Conservation (phyloP, 2,888 invertebrate genomes). For the Acleris emargana region DNA sequence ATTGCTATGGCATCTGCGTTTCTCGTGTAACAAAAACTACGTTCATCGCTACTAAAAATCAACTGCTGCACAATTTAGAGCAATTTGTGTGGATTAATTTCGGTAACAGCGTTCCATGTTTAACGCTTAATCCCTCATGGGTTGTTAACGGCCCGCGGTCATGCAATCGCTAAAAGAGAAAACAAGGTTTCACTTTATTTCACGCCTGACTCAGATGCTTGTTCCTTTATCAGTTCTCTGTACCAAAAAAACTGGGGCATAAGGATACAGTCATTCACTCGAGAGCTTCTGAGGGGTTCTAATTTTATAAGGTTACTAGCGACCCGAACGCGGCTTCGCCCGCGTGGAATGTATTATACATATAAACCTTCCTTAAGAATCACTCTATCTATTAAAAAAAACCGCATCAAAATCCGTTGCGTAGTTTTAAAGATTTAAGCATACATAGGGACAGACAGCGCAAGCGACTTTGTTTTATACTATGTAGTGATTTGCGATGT, state of each 20-base stretch:
- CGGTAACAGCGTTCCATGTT: slow-evolving; percentile 48
- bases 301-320: neutral
- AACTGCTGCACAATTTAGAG: slow-evolving; percentile 29
- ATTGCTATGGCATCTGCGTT: too few species aligned
- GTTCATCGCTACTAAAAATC: neutral
- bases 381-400: too few species aligned
- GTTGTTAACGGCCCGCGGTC: slow-evolving; percentile 60
- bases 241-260: neutral
- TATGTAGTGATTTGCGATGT: too few species aligned
- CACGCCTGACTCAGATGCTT: slow-evolving; percentile 23
- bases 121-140: slow-evolving; percentile 58
- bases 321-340: too few species aligned
- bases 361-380: too few species aligned
- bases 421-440: too few species aligned
- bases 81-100: slow-evolving; percentile 45
- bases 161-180: slow-evolving; percentile 77
- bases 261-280: neutral
- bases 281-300: neutral
- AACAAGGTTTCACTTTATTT: slow-evolving; percentile 64
- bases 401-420: too few species aligned
- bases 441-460: too few species aligned
- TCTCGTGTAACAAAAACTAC: too few species aligned
- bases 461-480: too few species aligned
- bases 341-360: too few species aligned
- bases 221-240: slow-evolving; percentile 15